Evolutionary conservation across 2,888 invertebrate genomes (phyloP), one percentile per base, ranked within the genome.

Genomic region (Dichetophora obliterata): DNA sequence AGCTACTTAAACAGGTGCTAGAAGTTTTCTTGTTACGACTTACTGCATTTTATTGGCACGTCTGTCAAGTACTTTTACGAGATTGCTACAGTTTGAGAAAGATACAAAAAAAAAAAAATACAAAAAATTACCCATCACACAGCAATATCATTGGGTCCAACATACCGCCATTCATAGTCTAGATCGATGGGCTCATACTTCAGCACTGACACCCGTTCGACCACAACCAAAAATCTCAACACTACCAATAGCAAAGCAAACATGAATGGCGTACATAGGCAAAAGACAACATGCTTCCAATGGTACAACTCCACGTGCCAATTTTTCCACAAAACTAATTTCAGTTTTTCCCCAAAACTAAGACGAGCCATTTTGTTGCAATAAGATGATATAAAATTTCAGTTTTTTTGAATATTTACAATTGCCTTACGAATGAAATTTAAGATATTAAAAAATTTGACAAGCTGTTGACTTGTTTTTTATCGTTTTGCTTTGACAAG

Each of bases 251-350:
- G n/a, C 0, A 54, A 5, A 16, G 66, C 8, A 8, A 74, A 74
- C 8, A 74, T 14, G 16, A 54, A 31, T n/a, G 74, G 74, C 37
- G 54, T 24, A 22, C 22, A 8, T 8, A 74, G 37, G 54, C 50
- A 31, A n/a, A 65, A 24, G 1, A 34, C 3, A 8, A 74, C 16
- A 16, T 54, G 37, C 5, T 22, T 54, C 14, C 52, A 66, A 22
- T 54, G 22, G 24, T 66, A 50, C 11, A 48, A 74, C 6, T 54
- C 52, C 8, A 54, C 16, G 37, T 54, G 34, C 54, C 54, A 66
- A 37, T 74, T 66, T n/a, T 66, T 74, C 74, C 74, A 74, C 24
- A 74, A 6, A 34, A 74, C 2, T 27, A 74, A 34, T 1, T 16
- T 6, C 5, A 74, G n/a, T 31, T 66, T 74, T 14, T 66, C 54